Percentiles rank a stretch among this genome's conserved stretches.
Conservation (phyloP, 1,140 invertebrate genomes). For the Heliconius hewitsoni region DNA sequence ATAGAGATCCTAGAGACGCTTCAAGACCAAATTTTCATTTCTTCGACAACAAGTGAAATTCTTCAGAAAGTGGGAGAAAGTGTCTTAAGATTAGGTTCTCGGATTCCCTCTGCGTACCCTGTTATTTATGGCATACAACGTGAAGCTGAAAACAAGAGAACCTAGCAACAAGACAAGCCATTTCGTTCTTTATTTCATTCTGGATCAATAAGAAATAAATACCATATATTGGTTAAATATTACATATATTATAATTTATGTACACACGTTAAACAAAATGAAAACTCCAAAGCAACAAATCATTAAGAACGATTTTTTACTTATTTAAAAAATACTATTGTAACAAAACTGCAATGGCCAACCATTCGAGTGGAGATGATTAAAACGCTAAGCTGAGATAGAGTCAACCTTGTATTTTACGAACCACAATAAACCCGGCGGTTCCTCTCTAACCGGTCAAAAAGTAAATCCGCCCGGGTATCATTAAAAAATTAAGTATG, state of each 20-base stretch:
- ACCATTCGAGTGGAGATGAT: neutral
- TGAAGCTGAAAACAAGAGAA: neutral
- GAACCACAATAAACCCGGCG: neutral
- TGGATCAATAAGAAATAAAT: no score
- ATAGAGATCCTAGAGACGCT: no score
- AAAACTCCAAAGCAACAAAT: neutral
- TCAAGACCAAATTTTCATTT: no score
- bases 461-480: neutral
- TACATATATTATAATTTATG: no score
- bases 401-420: conserved; percentile 2
- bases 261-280: no score
- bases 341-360: neutral
- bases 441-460: conserved; percentile 9
- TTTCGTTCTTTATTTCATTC: no score
- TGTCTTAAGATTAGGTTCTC: no score
- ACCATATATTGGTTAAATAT: no score
- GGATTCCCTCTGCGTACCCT: neutral
- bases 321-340: neutral
- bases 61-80: neutral
- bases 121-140: neutral
- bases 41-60: no score
- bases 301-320: neutral
- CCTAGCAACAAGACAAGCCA: no score
- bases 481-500: conserved; percentile 13
- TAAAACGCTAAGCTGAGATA: conserved; percentile 1